These are phyloP conservation scores for Thryonomys swinderianus DNA, from an alignment of 2,113 vertebrate species.

Conservation along the genomic window DNA sequence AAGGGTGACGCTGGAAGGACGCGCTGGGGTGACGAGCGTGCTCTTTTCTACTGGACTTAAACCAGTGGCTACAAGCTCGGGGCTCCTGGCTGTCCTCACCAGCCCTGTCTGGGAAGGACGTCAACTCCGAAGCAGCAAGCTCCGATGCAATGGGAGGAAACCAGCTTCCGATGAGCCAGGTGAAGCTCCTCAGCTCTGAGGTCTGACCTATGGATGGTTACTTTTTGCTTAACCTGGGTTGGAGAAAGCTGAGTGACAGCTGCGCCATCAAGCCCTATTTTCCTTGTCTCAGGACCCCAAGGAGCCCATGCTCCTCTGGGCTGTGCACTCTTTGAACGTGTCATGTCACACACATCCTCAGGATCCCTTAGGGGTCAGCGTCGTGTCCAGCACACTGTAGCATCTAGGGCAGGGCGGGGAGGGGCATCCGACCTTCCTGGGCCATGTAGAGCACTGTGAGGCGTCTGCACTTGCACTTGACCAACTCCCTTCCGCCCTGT, in stretches of 20 bases:
- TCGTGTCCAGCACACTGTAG: accelerated
- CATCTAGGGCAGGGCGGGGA: not conserved
- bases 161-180: not conserved
- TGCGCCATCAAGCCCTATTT: not conserved
- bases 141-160: not conserved
- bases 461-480: not conserved
- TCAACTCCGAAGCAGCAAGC: not conserved
- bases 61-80: not conserved
- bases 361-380: not conserved
- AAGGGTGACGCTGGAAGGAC: not conserved
- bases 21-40: not conserved
- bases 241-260: not conserved
- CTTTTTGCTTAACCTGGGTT: not conserved
- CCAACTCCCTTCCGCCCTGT: not conserved
- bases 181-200: not conserved
- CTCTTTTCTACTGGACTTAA: not conserved
- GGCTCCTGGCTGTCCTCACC: not conserved
- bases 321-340: not conserved
- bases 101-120: not conserved
- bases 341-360: accelerated
- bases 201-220: not conserved
- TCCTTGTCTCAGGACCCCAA: not conserved
- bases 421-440: not conserved
- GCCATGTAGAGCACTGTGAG: not conserved
- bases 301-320: not conserved